Evolutionary conservation across 2,888 invertebrate species (phyloP), one percentile per base, ranked within the genome.

Genomic region (Orthosia incerta): DNA sequence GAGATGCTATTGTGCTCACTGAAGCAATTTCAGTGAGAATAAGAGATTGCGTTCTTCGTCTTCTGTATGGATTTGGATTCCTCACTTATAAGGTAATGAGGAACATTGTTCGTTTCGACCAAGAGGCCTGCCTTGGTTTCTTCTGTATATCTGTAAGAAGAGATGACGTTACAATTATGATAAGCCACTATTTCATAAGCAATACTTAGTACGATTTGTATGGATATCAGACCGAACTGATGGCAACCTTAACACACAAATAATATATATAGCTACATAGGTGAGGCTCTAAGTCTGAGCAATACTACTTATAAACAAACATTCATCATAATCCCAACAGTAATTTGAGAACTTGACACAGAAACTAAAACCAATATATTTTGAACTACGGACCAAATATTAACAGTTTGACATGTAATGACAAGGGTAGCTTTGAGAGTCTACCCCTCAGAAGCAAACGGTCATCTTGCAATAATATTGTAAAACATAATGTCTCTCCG

Each of bases 331-430:
- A 53, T 48, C 62, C 50, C 39, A 59, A 20, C 39, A 64, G 55
- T 80, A 59, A 67, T 59, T 53, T 61, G 66, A 48, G 16, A 81
- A 64, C 18, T 68, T 56, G 18, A 26, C 2, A 39, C 51, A 26
- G 46, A 15, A 68, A 68, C 78, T 77, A 61, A 62, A 77, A 82
- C 78, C 70, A 82, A 79, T 81, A 65, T 26, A 26, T 77, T 64
- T 50, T 53, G 65, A 77, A 62, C 45, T 73, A 2, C n/a, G 15
- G 11, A 51, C n/a, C 62, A 69, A 80, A 62, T 57, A 83, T 79
- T 56, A 68, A 62, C 50, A 62, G 61, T 69, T 50, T 66, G 79
- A 82, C 83, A 13, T 46, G 66, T 50, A 48, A 23, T 80, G 79
- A 80, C 62, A 68, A 63, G 80, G 80, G 80, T 79, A 31, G 20